Evolutionary conservation across 2,797 vertebrate species (phyloP), one percentile per base, ranked within the genome.

Genomic region (Poecile montanus): DNA sequence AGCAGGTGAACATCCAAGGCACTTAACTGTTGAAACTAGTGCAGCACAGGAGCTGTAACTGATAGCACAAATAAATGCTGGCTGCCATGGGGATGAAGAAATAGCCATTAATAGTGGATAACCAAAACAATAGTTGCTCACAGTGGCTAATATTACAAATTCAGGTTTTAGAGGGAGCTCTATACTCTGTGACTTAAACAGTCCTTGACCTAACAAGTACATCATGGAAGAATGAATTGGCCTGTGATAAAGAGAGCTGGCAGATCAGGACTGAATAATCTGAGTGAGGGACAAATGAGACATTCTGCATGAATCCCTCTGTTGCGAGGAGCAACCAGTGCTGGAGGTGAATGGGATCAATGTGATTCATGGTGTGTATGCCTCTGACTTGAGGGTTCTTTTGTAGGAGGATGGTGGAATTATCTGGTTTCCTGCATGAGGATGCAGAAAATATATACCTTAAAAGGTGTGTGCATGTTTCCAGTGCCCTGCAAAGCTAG

Each of bases 261-360:
- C 60, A 56, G 27, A 18, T 56, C 27, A 34, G n/a, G 63, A 47
- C 48, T 80, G 51, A 70, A 36, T 20, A 15, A 16, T 57, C 7
- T 38, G 40, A 67, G 15, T 30, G 47, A 57, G 40, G 58, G 50
- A 50, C 0, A 0, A 29, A 27, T n/a, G 54, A 77, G n/a, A 26
- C 44, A 11, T 21, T 67, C 7, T 23, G 45, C 2, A 2, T 13
- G 68, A 80, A 40, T 47, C 42, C 57, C 42, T 57, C 34, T 2
- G 2, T 18, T 1, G 4, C 2, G 9, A 6, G 23, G 19, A 71
- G 16, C 2, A 4, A 62, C 34, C 13, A 10, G 54, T 36, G 29
- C 58, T 47, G 63, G 34, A 54, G 27, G 6, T 62, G 40, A 66
- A 36, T 26, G 56, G 20, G 63, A 17, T 11, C 6, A n/a, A 17